Conservation (phyloP, 2,888 invertebrate genomes). For the Penaeus monodon region DNA sequence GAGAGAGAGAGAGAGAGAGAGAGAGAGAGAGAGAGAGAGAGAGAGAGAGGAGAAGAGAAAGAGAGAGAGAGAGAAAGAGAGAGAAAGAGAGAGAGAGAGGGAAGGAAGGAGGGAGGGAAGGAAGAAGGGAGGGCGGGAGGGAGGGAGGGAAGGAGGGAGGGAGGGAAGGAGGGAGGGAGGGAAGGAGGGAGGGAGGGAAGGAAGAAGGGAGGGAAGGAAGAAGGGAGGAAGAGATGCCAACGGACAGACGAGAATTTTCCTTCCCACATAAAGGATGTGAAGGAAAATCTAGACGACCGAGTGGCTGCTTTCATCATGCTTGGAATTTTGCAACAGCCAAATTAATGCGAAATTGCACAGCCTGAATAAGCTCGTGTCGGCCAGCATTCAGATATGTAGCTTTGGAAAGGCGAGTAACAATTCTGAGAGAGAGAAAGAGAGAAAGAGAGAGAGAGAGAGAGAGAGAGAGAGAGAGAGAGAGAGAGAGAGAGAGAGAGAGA, state of each 20-base stretch:
- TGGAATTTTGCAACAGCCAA: no score
- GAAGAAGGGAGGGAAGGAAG: not conserved
- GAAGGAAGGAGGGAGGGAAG: no score
- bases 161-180: not conserved
- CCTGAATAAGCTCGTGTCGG: not conserved
- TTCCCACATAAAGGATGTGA: not conserved
- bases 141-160: no score
- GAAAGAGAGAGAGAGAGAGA: not conserved
- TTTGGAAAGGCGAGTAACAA: not conserved
- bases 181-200: not conserved
- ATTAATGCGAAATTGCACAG: no score
- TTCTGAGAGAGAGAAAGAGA: conserved; percentile 1
- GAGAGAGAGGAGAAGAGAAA: no score
- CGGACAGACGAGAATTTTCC: not conserved
- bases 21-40: no score
- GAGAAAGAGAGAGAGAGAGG: no score
- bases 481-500: conserved; percentile 13
- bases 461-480: conserved; percentile 8
- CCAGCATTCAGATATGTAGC: not conserved
- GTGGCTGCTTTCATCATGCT: no score
- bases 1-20: no score
- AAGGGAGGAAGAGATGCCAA: not conserved
- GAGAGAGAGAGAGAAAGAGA: no score
- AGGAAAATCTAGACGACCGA: not conserved
- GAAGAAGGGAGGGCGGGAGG: no score